Conservation (phyloP, 2,113 vertebrate genomes). For the Corythoichthys intestinalis region DNA sequence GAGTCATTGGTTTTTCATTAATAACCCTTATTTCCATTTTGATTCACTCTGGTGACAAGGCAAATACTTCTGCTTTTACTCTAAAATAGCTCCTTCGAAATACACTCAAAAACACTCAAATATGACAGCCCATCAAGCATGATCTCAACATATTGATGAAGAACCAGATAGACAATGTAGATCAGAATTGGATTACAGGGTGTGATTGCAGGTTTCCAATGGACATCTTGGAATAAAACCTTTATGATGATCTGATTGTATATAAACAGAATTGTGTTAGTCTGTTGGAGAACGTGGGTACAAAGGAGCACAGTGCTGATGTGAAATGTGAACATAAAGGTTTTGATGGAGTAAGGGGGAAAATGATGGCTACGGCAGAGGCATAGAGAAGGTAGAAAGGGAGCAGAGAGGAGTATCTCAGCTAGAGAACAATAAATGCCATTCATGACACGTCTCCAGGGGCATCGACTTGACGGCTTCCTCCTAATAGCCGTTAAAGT, state of each 20-base stretch:
- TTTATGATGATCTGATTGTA: slow-evolving; percentile 31
- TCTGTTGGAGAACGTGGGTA: slow-evolving; percentile 14
- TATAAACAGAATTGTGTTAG: no score
- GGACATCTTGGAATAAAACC: slow-evolving; percentile 17
- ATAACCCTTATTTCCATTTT: no score
- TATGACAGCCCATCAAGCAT: slow-evolving; percentile 31
- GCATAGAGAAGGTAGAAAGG: slow-evolving; percentile 15
- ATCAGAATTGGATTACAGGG: slow-evolving; percentile 25
- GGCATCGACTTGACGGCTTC: slow-evolving; percentile 44
- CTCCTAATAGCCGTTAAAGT: slow-evolving; percentile 57
- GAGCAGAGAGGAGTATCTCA: slow-evolving; percentile 44
- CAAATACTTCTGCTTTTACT: no score
- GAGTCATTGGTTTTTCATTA: no score
- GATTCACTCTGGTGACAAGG: no score
- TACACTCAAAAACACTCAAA: not conserved
- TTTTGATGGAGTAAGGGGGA: not conserved
- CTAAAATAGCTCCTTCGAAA: no score
- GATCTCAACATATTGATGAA: slow-evolving; percentile 33
- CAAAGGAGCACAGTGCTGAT: not conserved
- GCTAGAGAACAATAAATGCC: slow-evolving; percentile 63
- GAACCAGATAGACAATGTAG: slow-evolving; percentile 23
- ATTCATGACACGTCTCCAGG: slow-evolving; percentile 61
- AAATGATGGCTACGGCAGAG: slow-evolving; percentile 7
- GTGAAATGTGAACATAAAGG: not conserved
- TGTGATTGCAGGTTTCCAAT: not conserved